Conservation (phyloP, 2,113 vertebrate species). For the Climacteris rufus region DNA sequence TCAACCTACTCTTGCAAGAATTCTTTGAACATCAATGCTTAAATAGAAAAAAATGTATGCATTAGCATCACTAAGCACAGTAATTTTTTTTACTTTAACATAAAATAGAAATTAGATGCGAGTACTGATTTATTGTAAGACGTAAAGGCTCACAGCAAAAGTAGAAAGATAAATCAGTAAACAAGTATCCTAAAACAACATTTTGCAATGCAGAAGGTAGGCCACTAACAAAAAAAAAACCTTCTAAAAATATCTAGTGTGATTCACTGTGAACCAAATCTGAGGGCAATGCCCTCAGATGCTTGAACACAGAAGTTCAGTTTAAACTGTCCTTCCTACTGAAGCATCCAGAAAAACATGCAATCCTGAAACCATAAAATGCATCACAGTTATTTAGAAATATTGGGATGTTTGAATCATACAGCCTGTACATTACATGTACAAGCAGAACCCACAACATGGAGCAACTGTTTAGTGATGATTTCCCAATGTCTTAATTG, state of each 20-base stretch:
- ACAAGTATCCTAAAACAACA: not conserved
- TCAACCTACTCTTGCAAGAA: conserved; percentile 21
- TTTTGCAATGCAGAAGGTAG: not conserved
- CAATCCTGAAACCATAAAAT: not conserved
- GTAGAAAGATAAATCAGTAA: not conserved
- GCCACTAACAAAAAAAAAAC: not conserved
- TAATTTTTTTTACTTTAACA: conserved; percentile 14
- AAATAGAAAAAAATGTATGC: conserved; percentile 35
- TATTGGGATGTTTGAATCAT: not conserved
- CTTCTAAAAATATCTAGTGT: not conserved
- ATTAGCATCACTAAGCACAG: conserved; percentile 31
- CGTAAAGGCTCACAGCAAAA: not conserved
- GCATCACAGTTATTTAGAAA: not conserved
- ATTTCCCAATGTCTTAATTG: not conserved
- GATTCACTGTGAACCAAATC: not conserved
- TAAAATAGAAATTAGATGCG: conserved; percentile 5
- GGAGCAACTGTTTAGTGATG: not conserved
- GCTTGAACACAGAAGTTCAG: not conserved
- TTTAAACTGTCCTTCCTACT: not conserved
- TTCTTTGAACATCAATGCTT: conserved; percentile 21
- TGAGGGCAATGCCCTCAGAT: not conserved
- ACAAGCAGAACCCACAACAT: not conserved
- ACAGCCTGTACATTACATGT: not conserved
- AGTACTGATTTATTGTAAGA: not conserved
- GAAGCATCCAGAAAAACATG: not conserved